phyloP scores from a whole-genome alignment of 2,888 invertebrate species.

The Caenorhabditis sp. region DNA sequence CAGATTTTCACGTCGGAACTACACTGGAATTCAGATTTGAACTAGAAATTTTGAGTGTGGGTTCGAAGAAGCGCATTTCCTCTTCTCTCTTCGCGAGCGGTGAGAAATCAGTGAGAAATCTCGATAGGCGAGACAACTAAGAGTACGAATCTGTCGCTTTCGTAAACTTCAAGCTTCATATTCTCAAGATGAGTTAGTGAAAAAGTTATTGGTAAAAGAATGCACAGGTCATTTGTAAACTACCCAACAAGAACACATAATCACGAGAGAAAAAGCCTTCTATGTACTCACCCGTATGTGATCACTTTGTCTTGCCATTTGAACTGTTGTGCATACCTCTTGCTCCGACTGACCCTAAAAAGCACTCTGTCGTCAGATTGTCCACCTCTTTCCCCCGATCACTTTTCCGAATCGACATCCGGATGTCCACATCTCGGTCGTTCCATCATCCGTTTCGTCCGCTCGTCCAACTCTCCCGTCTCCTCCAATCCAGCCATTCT shows the following conservation, averaged over 20 bases:
- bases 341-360: slow-evolving; percentile 14
- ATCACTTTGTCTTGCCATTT: slow-evolving; percentile 40
- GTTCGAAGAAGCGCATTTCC: too few relatives aligned
- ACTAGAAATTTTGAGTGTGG: too few relatives aligned
- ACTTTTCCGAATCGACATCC: slow-evolving; percentile 17
- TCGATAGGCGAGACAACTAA: too few relatives aligned
- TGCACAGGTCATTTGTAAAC: too few relatives aligned
- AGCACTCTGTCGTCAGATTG: background rate
- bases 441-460: slow-evolving; percentile 53
- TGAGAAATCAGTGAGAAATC: too few relatives aligned
- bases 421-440: slow-evolving; percentile 54
- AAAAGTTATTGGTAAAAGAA: too few relatives aligned
- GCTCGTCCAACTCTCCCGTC: slow-evolving; percentile 54
- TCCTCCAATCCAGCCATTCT: slow-evolving; percentile 51
- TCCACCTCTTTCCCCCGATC: background rate
- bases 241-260: background rate
- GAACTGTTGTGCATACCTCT: slow-evolving; percentile 23
- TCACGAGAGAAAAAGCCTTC: background rate
- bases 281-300: slow-evolving; percentile 40
- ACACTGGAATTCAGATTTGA: too few relatives aligned
- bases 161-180: too few relatives aligned
- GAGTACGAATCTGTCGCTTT: too few relatives aligned
- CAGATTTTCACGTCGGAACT: too few relatives aligned
- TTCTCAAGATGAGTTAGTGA: too few relatives aligned
- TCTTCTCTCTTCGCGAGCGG: too few relatives aligned